Evolutionary conservation across 2,113 vertebrate genomes (phyloP), one percentile per base, ranked within the genome.

Genomic region (Coptodon rendalli): DNA sequence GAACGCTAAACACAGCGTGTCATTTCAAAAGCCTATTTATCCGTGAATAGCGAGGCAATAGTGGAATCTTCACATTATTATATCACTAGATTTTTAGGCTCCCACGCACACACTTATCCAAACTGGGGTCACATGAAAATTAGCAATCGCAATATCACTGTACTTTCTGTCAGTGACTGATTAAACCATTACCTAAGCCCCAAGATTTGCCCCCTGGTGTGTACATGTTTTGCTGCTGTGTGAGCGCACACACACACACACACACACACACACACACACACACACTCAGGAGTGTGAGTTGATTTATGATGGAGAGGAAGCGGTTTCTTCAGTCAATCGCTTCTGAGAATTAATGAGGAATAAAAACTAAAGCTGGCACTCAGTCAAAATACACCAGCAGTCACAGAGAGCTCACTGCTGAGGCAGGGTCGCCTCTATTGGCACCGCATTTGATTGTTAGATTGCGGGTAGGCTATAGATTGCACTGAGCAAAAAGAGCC

Each of bases 331-430:
- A 94, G 87, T 95, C 93, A 93, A 93, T 95, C 88, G 87, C 92
- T 92, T 87, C 92, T 86, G 90, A 92, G 94, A 95, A 95, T 95
- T 96, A 95, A 96, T 95, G 94, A 95, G 91, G 94, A 93, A 94
- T 92, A 93, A 94, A 95, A 95, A 91, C 61, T 89, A 88, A 93
- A 91, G 90, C 88, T 93, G 94, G 92, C 92, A 86, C 92, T 94
- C 93, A 87, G 88, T 94, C 94, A 93, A 84, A 66, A 91, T 68
- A 91, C 63, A 83, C 73, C 86, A 56, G 73, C 82, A 88, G 91
- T 43, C 82, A 54, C 80, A 84, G 79, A 78, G 85, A 76, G 81
- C 85, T 90, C 68, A 29, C 31, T 57, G 88, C 82, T 29, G 10
- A 81, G 56, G 86, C 86, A 59, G 63, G 86, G 90, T 83, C 86